Evolutionary conservation across 2,888 invertebrate genomes (phyloP), one percentile per base, ranked within the genome.

Genomic region (Emmelina monodactyla): DNA sequence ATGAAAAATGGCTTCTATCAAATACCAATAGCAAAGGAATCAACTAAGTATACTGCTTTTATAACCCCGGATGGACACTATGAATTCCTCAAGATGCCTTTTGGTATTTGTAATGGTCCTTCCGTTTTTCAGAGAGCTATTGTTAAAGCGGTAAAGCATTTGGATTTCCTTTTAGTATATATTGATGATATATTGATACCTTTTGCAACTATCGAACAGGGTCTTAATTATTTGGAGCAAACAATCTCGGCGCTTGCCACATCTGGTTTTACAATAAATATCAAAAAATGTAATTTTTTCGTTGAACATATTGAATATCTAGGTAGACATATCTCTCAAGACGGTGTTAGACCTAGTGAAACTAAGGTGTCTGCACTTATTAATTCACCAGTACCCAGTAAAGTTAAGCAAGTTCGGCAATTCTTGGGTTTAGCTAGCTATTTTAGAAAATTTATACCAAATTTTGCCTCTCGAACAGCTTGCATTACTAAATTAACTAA

Each of bases 361-460:
- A n/a, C 4, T 2, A 50, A 49, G 33, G 31, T 46, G 2, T 0
- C 28, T n/a, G 47, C 46, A 1, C 16, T 49, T 10, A 28, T 38
- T 2, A 40, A 44, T n/a, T 45, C 46, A 2, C 40, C 39, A 1
- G 5, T 28, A 2, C 47, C 48, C 2, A 1, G 15, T 1, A 42
- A 30, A 3, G 36, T 48, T 1, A 52, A 46, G 16, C 39, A 49
- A 34, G 40, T 49, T 0, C 35, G 45, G 0, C 46, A 45, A 31
- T 54, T 51, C 13, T 35, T 54, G 32, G 51, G 53, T 2, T 38
- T 56, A 1, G 43, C 51, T 0, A 45, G 40, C 12, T 55, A 46
- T 37, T 55, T 54, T 32, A 31, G 51, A 9, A 44, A 44, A 31
- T 57, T 54, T 36, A 42, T 57, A 3, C 42, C 47, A 3, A 34